Evolutionary conservation across 2,797 vertebrate genomes (phyloP).

Genomic region (Trematocara caparti): DNA sequence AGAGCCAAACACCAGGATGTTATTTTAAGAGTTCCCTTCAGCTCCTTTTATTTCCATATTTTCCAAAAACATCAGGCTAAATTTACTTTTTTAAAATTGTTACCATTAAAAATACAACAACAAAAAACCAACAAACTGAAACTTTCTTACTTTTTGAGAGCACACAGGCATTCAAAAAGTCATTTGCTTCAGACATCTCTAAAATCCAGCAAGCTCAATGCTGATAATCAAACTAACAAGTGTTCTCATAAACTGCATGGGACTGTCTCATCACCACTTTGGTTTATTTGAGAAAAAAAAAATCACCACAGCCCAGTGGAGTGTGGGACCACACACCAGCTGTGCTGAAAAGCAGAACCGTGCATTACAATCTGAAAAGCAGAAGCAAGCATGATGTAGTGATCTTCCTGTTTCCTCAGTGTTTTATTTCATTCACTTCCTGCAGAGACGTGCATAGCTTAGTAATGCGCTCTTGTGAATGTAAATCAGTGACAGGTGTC

Average conservation of each 20-base stretch:
- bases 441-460: conserved; percentile 12
- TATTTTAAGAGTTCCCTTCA: not conserved
- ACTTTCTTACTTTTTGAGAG: not conserved
- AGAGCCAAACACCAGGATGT: not conserved
- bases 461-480: not conserved
- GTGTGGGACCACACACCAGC: conserved; percentile 9
- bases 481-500: not conserved
- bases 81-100: not conserved
- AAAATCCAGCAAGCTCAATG: not conserved
- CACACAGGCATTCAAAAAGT: not conserved
- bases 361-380: conserved; percentile 30
- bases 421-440: conserved; percentile 65
- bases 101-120: not conserved
- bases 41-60: not conserved
- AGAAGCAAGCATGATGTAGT: conserved; percentile 39
- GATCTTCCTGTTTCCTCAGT: conserved; percentile 70
- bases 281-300: not conserved
- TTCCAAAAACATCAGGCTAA: not conserved
- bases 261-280: not conserved
- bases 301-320: not conserved
- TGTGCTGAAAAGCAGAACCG: conserved; percentile 63
- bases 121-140: not conserved
- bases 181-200: not conserved
- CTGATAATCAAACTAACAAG: not conserved
- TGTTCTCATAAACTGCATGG: not conserved